Percentiles rank a stretch among this genome's conserved stretches.
These are phyloP conservation scores for Sphaerodactylus townsendi DNA, from an alignment of 2,113 vertebrate genomes.

Conservation along the genomic window DNA sequence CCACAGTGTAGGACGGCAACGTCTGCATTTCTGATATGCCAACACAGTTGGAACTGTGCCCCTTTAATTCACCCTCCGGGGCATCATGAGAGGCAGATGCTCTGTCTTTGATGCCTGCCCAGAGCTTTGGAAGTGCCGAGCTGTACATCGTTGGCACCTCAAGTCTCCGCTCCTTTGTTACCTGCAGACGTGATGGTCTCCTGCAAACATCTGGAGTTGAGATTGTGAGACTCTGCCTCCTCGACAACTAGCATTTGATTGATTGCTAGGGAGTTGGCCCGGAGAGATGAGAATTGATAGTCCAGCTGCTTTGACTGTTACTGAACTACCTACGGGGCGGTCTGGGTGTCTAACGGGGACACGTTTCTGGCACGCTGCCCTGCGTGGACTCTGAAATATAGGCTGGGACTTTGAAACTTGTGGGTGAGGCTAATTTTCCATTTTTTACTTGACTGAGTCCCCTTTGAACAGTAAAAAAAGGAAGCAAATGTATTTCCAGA, in stretches of 20 bases:
- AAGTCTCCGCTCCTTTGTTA: not conserved
- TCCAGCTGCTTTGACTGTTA: not conserved
- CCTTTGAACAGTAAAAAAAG: not conserved
- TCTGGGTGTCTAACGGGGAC: rapidly evolving
- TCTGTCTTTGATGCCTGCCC: rapidly evolving
- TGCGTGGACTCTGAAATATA: not conserved
- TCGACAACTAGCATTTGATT: not conserved
- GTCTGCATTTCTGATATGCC: not conserved
- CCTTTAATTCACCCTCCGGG: not conserved
- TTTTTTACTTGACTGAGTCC: not conserved
- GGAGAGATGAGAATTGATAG: not conserved
- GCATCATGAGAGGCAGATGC: not conserved
- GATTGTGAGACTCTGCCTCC: not conserved
- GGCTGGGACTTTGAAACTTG: not conserved
- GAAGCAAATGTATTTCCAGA: not conserved
- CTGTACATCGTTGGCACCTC: not conserved
- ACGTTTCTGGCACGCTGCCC: not conserved
- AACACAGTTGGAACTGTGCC: not conserved
- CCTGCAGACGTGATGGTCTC: not conserved
- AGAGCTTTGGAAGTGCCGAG: not conserved
- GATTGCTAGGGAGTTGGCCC: not conserved
- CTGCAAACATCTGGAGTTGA: not conserved
- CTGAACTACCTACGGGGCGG: not conserved
- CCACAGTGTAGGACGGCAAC: not conserved
- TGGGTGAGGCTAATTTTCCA: not conserved